Evolutionary conservation across 2,113 vertebrate genomes (phyloP), one percentile per base, ranked within the genome.

Genomic region (Albula goreensis): DNA sequence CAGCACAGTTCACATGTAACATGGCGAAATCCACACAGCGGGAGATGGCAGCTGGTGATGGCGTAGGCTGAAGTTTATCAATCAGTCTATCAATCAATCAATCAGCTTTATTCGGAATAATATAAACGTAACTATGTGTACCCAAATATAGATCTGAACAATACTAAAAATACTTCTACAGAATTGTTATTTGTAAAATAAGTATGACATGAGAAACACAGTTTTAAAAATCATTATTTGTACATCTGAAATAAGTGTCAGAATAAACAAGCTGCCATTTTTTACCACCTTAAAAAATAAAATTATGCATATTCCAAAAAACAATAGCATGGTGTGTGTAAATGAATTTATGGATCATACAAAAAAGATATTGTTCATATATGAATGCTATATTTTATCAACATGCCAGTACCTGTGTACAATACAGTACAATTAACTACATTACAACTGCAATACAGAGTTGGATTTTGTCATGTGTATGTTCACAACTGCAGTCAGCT

Each of bases 1-100:
- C 85, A 85, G 78, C 85, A 85, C 78, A 85, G 78, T 79, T 81
- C 49, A 78, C 85, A 85, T 22, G 53, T 53, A 78, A 85, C 78
- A 78, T 85, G 85, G 31, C 78, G 15, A 70, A 85, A 41, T 60
- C 9, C 49, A 80, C 85, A 51, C 53, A 22, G 56, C 48, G 51
- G 25, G 80, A 51, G 53, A 41, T 66, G 78, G 53, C 84, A 85
- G 56, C 56, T 49, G 78, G 84, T 63, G 4, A 11, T 63, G 17
- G 60, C 60, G 60, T 63, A 63, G 60, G 60, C 60, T 63, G 60
- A 74, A 81, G 41, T 56, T 81, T 85, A 81, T 85, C 85, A 85
- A 80, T 85, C 52, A 85, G 66, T 80, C 78, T 66, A 60, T 15
- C 31, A 41, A 41, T 48, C 31, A 41, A 41, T 48, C 31, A 41